phyloP scores from a whole-genome alignment of 2,797 vertebrate genomes.

The Pyrrhura leucotis region DNA sequence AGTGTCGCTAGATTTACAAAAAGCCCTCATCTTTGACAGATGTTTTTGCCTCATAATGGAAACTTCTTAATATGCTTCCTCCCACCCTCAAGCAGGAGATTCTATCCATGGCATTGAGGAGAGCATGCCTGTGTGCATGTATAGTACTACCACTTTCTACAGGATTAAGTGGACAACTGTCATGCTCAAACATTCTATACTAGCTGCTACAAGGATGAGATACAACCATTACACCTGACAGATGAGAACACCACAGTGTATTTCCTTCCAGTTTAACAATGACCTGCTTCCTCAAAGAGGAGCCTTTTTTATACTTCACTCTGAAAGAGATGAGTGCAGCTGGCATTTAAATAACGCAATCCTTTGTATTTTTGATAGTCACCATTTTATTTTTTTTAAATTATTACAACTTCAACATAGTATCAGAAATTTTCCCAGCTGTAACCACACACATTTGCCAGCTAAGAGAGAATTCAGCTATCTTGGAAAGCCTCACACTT shows the following conservation, averaged over 20 bases:
- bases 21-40: not conserved
- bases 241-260: not conserved
- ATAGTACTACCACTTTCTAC: not conserved
- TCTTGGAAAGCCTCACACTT: not conserved
- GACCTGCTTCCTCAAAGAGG: not conserved
- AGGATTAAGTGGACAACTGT: not conserved
- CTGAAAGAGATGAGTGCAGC: not conserved
- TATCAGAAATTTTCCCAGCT: not conserved
- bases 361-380: not conserved
- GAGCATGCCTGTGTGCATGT: accelerated
- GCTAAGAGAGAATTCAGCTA: not conserved
- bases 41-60: not conserved
- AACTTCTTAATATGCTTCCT: not conserved
- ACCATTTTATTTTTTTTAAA: not conserved
- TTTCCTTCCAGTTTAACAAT: not conserved
- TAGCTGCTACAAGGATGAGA: not conserved
- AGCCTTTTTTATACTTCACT: not conserved
- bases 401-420: not conserved
- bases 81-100: not conserved
- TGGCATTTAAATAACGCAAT: not conserved
- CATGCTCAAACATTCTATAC: not conserved
- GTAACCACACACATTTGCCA: not conserved
- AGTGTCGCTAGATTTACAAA: not conserved
- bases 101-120: not conserved
- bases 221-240: not conserved